A percentile compares a stretch with the other conserved stretches of the same genome.
These are phyloP conservation scores for Eutolmus rufibarbis DNA, from an alignment of 2,888 invertebrate genomes.

Conservation along the genomic window DNA sequence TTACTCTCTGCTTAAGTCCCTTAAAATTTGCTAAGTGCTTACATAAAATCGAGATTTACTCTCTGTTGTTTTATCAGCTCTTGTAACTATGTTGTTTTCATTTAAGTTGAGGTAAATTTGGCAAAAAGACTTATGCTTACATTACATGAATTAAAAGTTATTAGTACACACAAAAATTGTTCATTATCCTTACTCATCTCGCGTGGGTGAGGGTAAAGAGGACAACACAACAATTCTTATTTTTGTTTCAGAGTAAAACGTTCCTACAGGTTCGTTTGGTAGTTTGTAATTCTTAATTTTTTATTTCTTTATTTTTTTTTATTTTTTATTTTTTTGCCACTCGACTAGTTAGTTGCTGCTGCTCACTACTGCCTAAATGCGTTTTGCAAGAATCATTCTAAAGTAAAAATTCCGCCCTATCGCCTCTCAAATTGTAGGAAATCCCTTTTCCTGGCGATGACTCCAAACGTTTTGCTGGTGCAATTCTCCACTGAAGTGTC, in stretches of 20 bases:
- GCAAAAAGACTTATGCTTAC: conserved; percentile 54
- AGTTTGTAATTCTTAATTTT: not conserved
- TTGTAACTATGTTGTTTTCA: not conserved
- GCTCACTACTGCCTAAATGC: not conserved
- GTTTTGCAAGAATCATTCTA: not conserved
- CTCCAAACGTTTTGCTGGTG: not conserved
- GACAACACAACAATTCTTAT: not conserved
- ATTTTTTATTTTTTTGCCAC: conserved; percentile 1
- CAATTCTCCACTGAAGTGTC: not conserved
- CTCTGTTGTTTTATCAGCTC: not conserved
- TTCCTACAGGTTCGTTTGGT: not conserved
- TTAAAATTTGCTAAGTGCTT: not conserved
- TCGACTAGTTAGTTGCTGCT: conserved; percentile 40
- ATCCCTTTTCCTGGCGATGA: not conserved
- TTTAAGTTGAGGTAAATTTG: conserved; percentile 61
- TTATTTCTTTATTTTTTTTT: not conserved
- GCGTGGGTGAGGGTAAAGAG: not conserved
- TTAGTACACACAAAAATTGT: conserved; percentile 34
- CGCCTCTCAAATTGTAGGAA: not conserved
- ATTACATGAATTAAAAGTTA: conserved; percentile 34
- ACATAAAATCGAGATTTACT: not conserved
- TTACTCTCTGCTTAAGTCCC: not conserved
- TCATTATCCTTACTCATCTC: not conserved
- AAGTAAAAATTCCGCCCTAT: not conserved
- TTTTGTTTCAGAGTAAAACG: not conserved